Evolutionary conservation across 2,113 vertebrate genomes (phyloP).

Genomic region (Pituophis catenifer): DNA sequence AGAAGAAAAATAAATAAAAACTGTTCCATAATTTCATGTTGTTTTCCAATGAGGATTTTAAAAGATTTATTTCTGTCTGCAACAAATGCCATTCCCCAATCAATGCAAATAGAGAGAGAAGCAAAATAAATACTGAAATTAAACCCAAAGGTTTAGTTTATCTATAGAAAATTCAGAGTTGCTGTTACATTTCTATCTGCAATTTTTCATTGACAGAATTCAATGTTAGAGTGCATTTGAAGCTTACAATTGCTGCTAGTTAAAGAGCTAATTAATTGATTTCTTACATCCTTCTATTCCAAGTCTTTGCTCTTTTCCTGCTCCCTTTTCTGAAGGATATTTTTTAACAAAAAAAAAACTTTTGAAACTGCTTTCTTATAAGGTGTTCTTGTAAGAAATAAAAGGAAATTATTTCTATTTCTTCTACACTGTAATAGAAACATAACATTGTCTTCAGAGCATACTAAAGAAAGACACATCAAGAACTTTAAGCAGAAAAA

Average conservation of each 20-base stretch:
- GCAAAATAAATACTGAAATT: conserved; percentile 33
- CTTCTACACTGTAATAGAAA: not conserved
- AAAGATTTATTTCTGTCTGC: not conserved
- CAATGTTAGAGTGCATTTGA: not conserved
- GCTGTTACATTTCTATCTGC: not conserved
- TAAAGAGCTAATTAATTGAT: not conserved
- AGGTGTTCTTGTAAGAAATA: not conserved
- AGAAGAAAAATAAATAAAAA: not conserved
- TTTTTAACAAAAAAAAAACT: not conserved
- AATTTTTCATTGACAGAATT: not conserved
- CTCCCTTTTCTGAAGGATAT: not conserved
- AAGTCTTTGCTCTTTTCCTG: not conserved
- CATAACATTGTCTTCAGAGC: not conserved
- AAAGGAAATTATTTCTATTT: not conserved
- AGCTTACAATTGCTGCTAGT: not conserved
- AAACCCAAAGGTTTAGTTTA: conserved; percentile 7
- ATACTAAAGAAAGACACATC: not conserved
- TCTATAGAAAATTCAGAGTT: conserved; percentile 8
- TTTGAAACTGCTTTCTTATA: not conserved
- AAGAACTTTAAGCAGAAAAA: not conserved
- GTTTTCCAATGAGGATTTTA: conserved; percentile 6
- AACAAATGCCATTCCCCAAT: conserved; percentile 36
- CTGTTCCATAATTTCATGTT: not conserved
- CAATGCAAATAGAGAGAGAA: conserved; percentile 23
- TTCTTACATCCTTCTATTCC: not conserved